These are phyloP conservation scores for Scopus umbretta DNA, from an alignment of 2,113 vertebrate genomes.

Conservation along the genomic window DNA sequence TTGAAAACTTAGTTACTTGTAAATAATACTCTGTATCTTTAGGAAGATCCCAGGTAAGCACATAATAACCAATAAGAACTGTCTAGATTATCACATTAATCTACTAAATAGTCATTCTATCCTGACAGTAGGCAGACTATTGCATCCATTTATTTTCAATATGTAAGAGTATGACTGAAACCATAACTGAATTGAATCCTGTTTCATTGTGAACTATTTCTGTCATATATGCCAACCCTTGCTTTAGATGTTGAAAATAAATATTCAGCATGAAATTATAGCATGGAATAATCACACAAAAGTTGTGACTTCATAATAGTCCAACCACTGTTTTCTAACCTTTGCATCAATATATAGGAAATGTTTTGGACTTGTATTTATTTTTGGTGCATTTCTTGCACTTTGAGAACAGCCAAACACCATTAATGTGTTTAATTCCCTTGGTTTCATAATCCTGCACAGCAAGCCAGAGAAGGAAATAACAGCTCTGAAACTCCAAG, in stretches of 20 bases:
- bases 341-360: background rate
- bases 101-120: background rate
- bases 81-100: background rate
- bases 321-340: background rate
- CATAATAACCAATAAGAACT: background rate
- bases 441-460: background rate
- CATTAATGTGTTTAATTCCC: accelerated
- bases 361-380: background rate
- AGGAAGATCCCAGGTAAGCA: background rate
- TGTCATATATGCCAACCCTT: background rate
- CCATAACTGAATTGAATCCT: background rate
- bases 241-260: background rate
- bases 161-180: background rate
- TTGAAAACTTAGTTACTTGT: background rate
- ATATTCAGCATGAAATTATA: background rate
- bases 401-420: background rate
- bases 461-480: background rate
- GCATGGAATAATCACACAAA: background rate
- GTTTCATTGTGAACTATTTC: background rate
- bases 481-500: background rate
- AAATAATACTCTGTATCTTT: background rate
- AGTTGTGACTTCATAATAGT: background rate
- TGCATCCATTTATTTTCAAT: background rate
- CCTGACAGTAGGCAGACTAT: background rate
- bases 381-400: background rate